Conservation (phyloP, 1,140 invertebrate genomes). For the Zaprionus ghesquierei region DNA sequence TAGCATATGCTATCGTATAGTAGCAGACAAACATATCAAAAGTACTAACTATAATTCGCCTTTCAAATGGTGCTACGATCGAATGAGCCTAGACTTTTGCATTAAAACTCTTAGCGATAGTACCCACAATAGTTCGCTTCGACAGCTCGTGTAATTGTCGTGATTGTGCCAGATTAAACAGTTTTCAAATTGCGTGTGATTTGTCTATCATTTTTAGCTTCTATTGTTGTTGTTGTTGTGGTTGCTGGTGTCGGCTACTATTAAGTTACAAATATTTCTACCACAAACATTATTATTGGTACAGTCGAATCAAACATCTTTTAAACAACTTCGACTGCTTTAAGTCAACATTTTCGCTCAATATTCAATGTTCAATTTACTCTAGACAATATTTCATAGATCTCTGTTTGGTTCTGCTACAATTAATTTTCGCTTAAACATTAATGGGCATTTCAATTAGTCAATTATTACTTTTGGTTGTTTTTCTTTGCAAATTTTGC, state of each 20-base stretch:
- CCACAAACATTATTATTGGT: conserved; percentile 13
- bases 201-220: too few species aligned
- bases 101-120: neutral
- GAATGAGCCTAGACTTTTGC: neutral
- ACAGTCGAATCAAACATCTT: conserved; percentile 5
- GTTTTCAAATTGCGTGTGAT: neutral
- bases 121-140: neutral
- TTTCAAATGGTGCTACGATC: neutral
- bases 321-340: conserved; percentile 8
- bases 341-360: conserved; percentile 1
- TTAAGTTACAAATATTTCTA: conserved; percentile 35
- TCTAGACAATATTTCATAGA: conserved; percentile 16
- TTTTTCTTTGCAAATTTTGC: conserved; percentile 17
- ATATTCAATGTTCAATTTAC: neutral
- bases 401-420: neutral
- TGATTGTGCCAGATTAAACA: conserved; percentile 3
- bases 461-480: neutral
- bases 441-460: conserved; percentile 1
- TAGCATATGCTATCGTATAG: too few species aligned
- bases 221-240: neutral
- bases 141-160: neutral
- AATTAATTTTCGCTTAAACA: conserved; percentile 7
- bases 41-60: neutral
- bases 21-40: too few species aligned
- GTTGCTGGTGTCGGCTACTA: conserved; percentile 19